phyloP scores from a whole-genome alignment of 2,113 vertebrate genomes.

The Onychorhynchus coronatus region DNA sequence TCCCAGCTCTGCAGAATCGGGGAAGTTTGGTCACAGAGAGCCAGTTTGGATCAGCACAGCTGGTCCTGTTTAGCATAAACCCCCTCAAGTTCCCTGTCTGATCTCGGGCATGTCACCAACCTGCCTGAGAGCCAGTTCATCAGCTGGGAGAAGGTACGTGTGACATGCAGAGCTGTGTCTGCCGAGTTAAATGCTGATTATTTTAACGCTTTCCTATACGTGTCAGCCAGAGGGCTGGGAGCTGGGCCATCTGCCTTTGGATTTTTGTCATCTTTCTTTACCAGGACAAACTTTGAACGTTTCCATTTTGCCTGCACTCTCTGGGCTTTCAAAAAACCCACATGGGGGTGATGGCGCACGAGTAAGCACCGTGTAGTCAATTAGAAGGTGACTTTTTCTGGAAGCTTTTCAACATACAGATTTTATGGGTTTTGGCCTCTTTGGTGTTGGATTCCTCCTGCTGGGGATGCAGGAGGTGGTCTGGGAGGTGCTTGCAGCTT shows the following conservation, averaged over 20 bases:
- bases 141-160: not conserved
- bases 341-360: not conserved
- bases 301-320: not conserved
- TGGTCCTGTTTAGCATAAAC: conserved; percentile 15
- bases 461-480: not conserved
- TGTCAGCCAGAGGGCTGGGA: not conserved
- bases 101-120: not conserved
- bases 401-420: not conserved
- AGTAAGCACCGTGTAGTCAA: accelerated
- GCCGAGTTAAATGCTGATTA: not conserved
- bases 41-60: not conserved
- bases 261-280: not conserved
- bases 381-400: not conserved
- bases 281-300: not conserved
- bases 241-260: not conserved
- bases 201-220: conserved; percentile 19
- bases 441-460: not conserved
- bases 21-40: not conserved
- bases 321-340: accelerated
- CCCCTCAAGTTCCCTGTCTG: not conserved
- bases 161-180: not conserved
- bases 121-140: not conserved
- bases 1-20: not conserved
- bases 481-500: not conserved
- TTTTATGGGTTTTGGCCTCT: not conserved